Evolutionary conservation across 2,888 invertebrate genomes (phyloP).

Genomic region (Tiphia femorata): DNA sequence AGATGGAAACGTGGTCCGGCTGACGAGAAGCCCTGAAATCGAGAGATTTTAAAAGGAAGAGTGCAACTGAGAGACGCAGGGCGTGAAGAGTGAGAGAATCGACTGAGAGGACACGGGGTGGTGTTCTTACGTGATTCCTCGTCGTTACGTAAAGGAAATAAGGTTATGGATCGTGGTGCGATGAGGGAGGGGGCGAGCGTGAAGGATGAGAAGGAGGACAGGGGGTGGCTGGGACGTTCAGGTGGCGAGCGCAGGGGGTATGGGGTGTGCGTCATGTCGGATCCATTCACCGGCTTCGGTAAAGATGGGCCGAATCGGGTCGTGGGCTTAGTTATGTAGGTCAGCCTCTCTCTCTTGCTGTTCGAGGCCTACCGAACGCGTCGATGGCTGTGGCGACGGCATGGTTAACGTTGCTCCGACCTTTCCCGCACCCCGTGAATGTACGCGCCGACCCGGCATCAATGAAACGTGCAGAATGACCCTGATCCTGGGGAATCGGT

Average conservation of each 20-base stretch:
- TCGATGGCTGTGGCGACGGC: too few species aligned
- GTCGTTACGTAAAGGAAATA: conserved; percentile 48
- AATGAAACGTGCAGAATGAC: conserved; percentile 45
- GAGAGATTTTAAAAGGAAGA: not conserved
- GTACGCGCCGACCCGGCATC: conserved; percentile 32
- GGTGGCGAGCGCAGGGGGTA: conserved; percentile 31
- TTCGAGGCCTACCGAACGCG: conserved; percentile 43
- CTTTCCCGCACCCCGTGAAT: conserved; percentile 35
- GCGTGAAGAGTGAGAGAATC: not conserved
- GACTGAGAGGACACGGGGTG: not conserved
- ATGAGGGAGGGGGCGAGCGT: conserved; percentile 7
- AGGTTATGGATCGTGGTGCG: conserved; percentile 33
- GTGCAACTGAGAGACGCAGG: not conserved
- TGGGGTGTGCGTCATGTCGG: conserved; percentile 60
- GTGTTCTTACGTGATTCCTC: conserved; percentile 35
- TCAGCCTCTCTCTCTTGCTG: conserved; percentile 55
- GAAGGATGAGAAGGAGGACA: too few species aligned
- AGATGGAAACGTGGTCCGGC: not conserved
- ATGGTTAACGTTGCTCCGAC: conserved; percentile 21
- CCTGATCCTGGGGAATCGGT: conserved; percentile 36
- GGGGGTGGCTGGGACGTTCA: too few species aligned
- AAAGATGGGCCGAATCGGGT: conserved; percentile 48
- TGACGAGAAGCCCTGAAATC: too few species aligned
- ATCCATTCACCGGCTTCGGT: conserved; percentile 61
- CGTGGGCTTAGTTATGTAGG: conserved; percentile 53